phyloP scores from a whole-genome alignment of 2,113 vertebrate genomes.

The Ovis canadensis region DNA sequence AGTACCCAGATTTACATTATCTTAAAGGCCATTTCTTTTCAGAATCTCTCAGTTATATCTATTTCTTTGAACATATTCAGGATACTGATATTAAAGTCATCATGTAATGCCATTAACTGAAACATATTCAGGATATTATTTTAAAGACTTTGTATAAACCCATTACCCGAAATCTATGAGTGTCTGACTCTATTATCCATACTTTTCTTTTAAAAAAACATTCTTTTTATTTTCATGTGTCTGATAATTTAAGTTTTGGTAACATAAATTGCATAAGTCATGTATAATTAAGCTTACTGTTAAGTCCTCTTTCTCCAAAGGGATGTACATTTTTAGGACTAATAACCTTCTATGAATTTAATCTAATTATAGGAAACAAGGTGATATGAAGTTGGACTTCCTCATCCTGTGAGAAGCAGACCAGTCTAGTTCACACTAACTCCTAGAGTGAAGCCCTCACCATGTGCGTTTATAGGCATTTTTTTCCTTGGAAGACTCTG shows the following conservation, averaged over 20 bases:
- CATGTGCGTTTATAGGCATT: background rate
- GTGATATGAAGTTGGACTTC: background rate
- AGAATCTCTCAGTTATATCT: background rate
- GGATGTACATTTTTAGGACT: background rate
- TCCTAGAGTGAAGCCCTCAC: background rate
- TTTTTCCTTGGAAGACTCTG: background rate
- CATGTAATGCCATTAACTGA: background rate
- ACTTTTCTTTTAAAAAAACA: background rate
- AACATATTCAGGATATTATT: background rate
- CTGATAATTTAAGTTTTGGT: background rate
- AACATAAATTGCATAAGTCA: background rate
- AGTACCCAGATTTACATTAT: background rate
- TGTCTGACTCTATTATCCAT: background rate
- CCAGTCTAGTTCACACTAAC: background rate
- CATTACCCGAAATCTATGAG: background rate
- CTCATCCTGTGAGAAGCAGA: background rate
- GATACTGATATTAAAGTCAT: background rate
- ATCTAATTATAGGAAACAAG: background rate
- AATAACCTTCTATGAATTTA: background rate
- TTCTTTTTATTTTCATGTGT: background rate
- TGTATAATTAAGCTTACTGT: background rate
- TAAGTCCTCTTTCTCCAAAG: background rate
- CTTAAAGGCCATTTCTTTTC: background rate
- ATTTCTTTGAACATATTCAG: background rate
- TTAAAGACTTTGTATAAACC: background rate